phyloP scores from a whole-genome alignment of 2,888 invertebrate species.

The Mylabris sibirica region DNA sequence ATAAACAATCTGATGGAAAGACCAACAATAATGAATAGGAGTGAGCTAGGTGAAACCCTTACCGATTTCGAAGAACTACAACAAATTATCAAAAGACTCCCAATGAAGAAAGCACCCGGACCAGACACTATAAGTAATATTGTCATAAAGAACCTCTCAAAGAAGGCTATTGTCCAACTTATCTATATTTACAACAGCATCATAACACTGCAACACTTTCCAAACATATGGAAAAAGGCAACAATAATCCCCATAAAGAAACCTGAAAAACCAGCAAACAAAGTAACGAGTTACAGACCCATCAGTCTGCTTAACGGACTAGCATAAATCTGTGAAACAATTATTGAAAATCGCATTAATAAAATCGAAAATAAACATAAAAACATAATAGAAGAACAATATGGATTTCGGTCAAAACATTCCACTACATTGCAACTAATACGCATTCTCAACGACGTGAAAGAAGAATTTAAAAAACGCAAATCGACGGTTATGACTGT shows the following conservation, averaged over 20 bases:
- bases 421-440: constrained; percentile 44
- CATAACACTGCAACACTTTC: constrained; percentile 34
- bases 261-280: constrained; percentile 36
- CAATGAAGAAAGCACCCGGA: constrained; percentile 23
- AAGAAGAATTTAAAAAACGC: constrained; percentile 37
- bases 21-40: too few species aligned
- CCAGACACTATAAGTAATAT: constrained; percentile 23
- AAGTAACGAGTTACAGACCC: constrained; percentile 40
- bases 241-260: constrained; percentile 41
- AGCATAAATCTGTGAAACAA: constrained; percentile 42
- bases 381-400: constrained; percentile 37
- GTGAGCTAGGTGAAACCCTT: too few species aligned
- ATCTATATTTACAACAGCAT: constrained; percentile 20
- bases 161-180: constrained; percentile 15
- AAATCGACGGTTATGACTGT: constrained; percentile 40
- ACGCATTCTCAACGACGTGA: constrained; percentile 30
- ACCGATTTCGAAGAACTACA: background rate
- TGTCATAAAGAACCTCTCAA: constrained; percentile 16
- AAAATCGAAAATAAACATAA: constrained; percentile 21
- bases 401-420: constrained; percentile 45
- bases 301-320: constrained; percentile 42
- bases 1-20: too few species aligned
- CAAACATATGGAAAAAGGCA: constrained; percentile 41
- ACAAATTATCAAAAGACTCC: constrained; percentile 6
- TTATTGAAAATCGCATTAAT: constrained; percentile 22